Conservation (phyloP, 2,888 invertebrate genomes). For the Epicampocera succincta region DNA sequence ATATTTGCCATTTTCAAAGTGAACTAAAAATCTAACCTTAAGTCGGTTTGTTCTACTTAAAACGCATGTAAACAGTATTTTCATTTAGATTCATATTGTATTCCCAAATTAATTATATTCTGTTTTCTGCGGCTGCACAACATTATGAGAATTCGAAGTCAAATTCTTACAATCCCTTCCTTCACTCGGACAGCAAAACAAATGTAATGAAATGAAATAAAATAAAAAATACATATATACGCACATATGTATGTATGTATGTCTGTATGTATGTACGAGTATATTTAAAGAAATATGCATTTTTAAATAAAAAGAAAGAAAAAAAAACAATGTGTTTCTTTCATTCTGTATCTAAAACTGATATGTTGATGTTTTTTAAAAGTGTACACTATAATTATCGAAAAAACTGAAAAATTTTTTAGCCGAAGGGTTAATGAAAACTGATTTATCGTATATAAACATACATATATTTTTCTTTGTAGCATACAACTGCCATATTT, state of each 20-base stretch:
- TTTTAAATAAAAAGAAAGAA: conserved; percentile 10
- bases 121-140: conserved; percentile 16
- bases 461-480: conserved; percentile 19
- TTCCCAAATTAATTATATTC: conserved; percentile 54
- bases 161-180: conserved; percentile 62
- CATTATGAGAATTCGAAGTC: conserved; percentile 62
- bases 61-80: conserved; percentile 49
- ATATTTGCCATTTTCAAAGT: conserved; percentile 57
- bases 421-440: conserved; percentile 76
- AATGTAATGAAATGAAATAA: conserved; percentile 60
- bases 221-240: conserved; percentile 26
- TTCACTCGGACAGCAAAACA: conserved; percentile 27
- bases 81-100: conserved; percentile 29
- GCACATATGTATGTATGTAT: too few relatives aligned
- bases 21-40: conserved; percentile 59
- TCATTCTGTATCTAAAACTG: conserved; percentile 73
- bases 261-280: too few relatives aligned
- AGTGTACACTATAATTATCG: conserved; percentile 76
- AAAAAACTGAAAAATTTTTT: conserved; percentile 76
- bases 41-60: conserved; percentile 52
- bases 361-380: conserved; percentile 71
- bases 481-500: conserved; percentile 54
- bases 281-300: conserved; percentile 33
- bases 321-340: conserved; percentile 25
- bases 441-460: conserved; percentile 76